Evolutionary conservation across 35 echinoderm and acorn worm genomes (phyloP).

Genomic region (Acanthaster planci): DNA sequence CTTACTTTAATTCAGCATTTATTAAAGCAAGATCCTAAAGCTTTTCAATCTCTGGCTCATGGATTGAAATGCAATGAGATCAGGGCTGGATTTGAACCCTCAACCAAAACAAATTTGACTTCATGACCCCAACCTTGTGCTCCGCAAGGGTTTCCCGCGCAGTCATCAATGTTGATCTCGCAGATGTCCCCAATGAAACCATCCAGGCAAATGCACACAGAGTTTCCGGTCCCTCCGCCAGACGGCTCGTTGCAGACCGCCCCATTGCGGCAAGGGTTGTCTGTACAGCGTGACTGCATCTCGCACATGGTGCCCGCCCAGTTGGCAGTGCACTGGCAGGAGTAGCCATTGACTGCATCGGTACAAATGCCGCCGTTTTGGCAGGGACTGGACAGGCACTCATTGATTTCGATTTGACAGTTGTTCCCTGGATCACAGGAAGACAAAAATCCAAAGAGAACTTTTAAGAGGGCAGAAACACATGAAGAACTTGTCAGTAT

Average conservation of each 20-base stretch:
- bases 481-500: too few species aligned
- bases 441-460: too few species aligned
- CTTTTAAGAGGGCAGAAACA: too few species aligned
- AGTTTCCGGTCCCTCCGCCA: conserved; percentile 9
- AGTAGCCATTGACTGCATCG: conserved; percentile 61
- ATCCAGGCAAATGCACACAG: conserved; percentile 72
- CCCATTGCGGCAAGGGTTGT: conserved; percentile 81
- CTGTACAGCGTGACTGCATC: conserved; percentile 59
- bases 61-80: too few species aligned
- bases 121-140: neutral
- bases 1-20: too few species aligned
- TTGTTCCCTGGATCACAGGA: conserved; percentile 14
- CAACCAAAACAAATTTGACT: too few species aligned
- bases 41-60: too few species aligned
- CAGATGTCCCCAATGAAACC: conserved; percentile 80
- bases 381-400: conserved; percentile 81
- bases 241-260: conserved; percentile 69
- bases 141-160: conserved; percentile 68
- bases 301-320: conserved; percentile 75
- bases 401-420: conserved; percentile 54
- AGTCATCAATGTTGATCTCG: conserved; percentile 82
- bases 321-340: conserved; percentile 47
- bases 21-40: too few species aligned
- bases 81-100: too few species aligned
- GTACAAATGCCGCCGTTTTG: conserved; percentile 63